Conservation (phyloP, 1,140 invertebrate genomes). For the Papilio glaucus region DNA sequence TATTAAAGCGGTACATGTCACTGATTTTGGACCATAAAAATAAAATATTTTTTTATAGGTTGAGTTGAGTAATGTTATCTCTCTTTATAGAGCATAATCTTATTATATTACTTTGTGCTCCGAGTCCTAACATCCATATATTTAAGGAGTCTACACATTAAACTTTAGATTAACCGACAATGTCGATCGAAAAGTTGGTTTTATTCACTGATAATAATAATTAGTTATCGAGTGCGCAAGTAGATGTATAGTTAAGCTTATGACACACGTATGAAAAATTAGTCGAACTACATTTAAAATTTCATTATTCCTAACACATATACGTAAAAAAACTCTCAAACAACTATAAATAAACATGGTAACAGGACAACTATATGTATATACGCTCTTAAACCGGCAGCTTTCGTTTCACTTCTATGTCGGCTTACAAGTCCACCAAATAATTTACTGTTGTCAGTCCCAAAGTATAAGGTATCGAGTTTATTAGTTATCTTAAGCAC, state of each 20-base stretch:
- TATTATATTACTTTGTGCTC: no score
- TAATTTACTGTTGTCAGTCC: slow-evolving; percentile 42
- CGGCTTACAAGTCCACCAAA: slow-evolving; percentile 64
- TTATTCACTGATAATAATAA: neutral
- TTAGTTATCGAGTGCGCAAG: no score
- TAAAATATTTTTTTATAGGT: no score
- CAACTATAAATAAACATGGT: slow-evolving; percentile 15
- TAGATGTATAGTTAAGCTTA: neutral
- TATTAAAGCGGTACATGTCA: no score
- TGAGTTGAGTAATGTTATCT: no score
- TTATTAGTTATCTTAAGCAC: no score
- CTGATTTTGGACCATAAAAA: no score
- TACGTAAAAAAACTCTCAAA: neutral
- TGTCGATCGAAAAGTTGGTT: no score
- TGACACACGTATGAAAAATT: neutral
- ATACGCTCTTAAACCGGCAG: slow-evolving; percentile 47
- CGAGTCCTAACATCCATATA: no score
- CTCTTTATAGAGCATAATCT: no score
- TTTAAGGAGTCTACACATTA: no score
- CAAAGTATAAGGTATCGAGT: slow-evolving; percentile 41
- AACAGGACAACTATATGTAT: slow-evolving; percentile 22
- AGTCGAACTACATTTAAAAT: neutral
- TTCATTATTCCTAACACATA: neutral
- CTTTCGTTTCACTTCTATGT: slow-evolving; percentile 62
- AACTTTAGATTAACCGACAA: no score